A percentile compares a stretch with the other conserved stretches of the same genome.
phyloP scores from a whole-genome alignment of 2,797 vertebrate genomes.

The Galaxias olidus region DNA sequence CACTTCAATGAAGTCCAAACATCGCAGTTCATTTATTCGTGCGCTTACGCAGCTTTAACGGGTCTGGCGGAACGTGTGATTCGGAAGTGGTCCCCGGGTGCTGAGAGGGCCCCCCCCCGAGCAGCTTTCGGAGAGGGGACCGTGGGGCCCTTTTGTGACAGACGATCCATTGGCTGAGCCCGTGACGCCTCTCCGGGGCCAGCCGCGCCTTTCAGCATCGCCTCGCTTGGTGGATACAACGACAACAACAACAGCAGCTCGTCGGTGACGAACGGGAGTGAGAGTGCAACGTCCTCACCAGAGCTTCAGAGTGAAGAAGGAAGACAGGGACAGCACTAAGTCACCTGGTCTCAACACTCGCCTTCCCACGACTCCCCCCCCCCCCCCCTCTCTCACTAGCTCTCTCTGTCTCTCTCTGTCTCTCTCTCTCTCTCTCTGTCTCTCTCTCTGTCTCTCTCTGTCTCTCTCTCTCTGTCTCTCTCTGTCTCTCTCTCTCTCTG shows the following conservation, averaged over 20 bases:
- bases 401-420: neutral
- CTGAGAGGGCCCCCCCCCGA: neutral
- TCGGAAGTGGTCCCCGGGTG: neutral
- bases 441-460: slow-evolving; percentile 1
- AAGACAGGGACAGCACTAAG: too few species aligned
- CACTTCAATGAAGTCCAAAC: neutral
- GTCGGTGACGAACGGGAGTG: neutral
- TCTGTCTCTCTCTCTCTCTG: neutral
- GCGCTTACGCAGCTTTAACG: neutral
- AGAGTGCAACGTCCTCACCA: too few species aligned
- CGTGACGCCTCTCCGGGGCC: slow-evolving; percentile 40
- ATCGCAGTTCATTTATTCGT: too few species aligned
- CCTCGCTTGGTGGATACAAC: slow-evolving; percentile 29
- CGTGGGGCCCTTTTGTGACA: slow-evolving; percentile 25
- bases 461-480: neutral
- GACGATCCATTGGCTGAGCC: slow-evolving; percentile 47
- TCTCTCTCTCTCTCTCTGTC: neutral
- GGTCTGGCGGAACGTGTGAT: neutral
- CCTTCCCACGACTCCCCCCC: neutral
- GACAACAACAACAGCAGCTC: neutral
- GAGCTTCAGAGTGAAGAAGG: too few species aligned
- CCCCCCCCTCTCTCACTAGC: neutral
- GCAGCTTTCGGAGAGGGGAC: slow-evolving; percentile 37
- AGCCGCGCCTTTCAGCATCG: slow-evolving; percentile 38
- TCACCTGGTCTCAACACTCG: neutral